Evolutionary conservation across 64 coral and sea anemone species (phyloP).

Genomic region (Stichodactyla helianthus): DNA sequence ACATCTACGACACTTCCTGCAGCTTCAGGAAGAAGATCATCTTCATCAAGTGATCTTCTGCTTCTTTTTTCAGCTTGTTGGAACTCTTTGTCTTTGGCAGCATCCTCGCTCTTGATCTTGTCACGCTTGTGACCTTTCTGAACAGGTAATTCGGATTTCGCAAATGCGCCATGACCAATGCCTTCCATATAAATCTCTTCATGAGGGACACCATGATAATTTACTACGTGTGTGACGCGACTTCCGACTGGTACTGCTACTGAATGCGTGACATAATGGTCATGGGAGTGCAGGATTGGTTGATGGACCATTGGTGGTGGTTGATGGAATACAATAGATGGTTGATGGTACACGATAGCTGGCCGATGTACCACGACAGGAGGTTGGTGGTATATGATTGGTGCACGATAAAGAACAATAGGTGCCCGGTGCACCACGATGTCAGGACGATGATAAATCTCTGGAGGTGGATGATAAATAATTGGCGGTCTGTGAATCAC

Average conservation of each 20-base stretch:
- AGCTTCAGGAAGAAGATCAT: neutral
- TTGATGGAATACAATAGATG: conserved; percentile 89
- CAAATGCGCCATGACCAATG: conserved; percentile 61
- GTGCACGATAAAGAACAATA: conserved; percentile 88
- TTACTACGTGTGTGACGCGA: conserved; percentile 49
- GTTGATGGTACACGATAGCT: conserved; percentile 98
- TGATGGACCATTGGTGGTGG: conserved; percentile 89
- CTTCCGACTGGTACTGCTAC: conserved; percentile 61
- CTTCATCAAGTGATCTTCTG: neutral
- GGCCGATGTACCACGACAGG: conserved; percentile 93
- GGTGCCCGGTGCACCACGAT: conserved; percentile 95
- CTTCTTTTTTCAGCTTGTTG: neutral
- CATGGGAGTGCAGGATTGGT: conserved; percentile 84
- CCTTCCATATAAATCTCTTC: conserved; percentile 89
- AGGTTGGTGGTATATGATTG: conserved; percentile 93
- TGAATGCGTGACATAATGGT: conserved; percentile 75
- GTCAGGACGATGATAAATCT: conserved; percentile 94
- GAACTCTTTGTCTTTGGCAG: neutral
- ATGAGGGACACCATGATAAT: conserved; percentile 76
- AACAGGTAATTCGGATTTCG: conserved; percentile 43
- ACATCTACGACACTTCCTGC: neutral
- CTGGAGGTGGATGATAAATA: conserved; percentile 94
- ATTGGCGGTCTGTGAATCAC: conserved; percentile 93
- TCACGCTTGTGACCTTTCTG: conserved; percentile 53
- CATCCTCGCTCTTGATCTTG: neutral